Conservation (phyloP, 2,797 vertebrate species). For the Petrocephalus sullivani region DNA sequence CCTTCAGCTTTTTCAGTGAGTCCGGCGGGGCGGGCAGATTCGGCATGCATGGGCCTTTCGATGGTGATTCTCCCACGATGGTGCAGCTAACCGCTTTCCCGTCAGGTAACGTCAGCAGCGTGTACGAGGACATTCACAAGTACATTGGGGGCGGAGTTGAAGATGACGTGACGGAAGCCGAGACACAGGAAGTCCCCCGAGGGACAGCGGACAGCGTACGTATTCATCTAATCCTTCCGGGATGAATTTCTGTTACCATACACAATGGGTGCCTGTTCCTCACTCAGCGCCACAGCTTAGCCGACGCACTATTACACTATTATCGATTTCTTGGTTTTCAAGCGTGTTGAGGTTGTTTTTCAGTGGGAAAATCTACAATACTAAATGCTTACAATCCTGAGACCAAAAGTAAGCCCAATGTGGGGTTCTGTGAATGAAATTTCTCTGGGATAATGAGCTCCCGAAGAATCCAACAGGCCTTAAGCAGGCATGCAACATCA, state of each 20-base stretch:
- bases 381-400: neutral
- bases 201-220: neutral
- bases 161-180: neutral
- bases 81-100: neutral
- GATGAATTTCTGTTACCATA: neutral
- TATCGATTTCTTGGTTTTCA: neutral
- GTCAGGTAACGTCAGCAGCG: conserved; percentile 39
- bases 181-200: neutral
- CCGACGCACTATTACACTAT: neutral
- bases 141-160: conserved; percentile 24
- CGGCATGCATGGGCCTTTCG: neutral
- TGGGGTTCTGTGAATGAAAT: neutral
- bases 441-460: neutral
- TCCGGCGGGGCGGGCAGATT: neutral
- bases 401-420: neutral
- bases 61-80: neutral
- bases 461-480: neutral
- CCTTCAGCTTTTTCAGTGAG: conserved; percentile 58
- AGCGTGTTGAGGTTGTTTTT: neutral
- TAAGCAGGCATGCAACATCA: neutral
- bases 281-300: neutral
- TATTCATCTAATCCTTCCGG: neutral
- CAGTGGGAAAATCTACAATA: neutral
- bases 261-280: neutral
- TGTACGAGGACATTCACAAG: conserved; percentile 30